Conservation (phyloP, 1,140 invertebrate species). For the Bombus polaris region DNA sequence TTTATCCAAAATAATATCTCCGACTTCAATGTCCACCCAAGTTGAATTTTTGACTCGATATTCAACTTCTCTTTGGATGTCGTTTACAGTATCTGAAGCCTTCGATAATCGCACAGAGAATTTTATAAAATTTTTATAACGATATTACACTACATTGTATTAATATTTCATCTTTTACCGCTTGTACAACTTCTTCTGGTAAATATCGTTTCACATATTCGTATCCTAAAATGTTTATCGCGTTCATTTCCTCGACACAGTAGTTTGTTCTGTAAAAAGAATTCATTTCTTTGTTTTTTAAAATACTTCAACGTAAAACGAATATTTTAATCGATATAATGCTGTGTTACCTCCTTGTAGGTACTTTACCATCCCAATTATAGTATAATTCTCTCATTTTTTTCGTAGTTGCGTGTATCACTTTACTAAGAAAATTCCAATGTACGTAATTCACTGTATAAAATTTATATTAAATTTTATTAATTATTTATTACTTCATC, state of each 20-base stretch:
- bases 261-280: not conserved
- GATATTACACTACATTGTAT: not conserved
- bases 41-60: not conserved
- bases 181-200: conserved; percentile 2
- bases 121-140: not conserved
- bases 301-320: no score
- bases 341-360: not conserved
- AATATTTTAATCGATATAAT: not conserved
- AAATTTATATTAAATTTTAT: not conserved
- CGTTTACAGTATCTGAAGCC: not conserved
- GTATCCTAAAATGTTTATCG: conserved; percentile 5
- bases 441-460: conserved; percentile 67
- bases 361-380: conserved; percentile 3
- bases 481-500: not conserved
- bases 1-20: not conserved
- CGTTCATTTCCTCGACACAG: not conserved
- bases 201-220: conserved; percentile 27
- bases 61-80: not conserved
- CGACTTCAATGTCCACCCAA: not conserved
- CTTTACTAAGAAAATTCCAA: conserved; percentile 60
- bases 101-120: not conserved
- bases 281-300: no score
- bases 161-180: conserved; percentile 8
- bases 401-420: conserved; percentile 50
- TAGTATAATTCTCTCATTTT: conserved; percentile 46